These are phyloP conservation scores for Beris morrisii DNA, from an alignment of 2,888 invertebrate genomes.

Conservation along the genomic window DNA sequence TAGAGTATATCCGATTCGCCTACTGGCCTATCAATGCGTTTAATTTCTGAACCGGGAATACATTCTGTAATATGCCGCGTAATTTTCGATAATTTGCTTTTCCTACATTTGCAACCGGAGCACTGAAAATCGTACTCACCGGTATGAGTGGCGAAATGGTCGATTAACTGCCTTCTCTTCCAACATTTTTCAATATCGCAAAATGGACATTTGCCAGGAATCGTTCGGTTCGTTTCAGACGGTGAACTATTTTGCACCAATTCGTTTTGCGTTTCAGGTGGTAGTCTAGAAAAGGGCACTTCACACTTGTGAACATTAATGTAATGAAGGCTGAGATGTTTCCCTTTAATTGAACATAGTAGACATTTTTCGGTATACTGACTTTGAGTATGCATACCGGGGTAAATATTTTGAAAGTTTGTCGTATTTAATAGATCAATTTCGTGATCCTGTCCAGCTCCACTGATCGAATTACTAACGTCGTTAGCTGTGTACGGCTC, in stretches of 20 bases:
- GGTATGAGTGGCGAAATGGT: slow-evolving; percentile 75
- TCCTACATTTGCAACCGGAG: slow-evolving; percentile 58
- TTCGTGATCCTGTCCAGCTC: too few relatives aligned
- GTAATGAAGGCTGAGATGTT: slow-evolving; percentile 64
- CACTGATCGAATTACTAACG: too few relatives aligned
- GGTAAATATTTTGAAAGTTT: slow-evolving; percentile 41
- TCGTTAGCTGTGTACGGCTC: too few relatives aligned
- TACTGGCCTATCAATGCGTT: too few relatives aligned
- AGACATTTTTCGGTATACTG: slow-evolving; percentile 44
- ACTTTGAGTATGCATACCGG: slow-evolving; percentile 48
- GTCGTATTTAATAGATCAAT: too few relatives aligned
- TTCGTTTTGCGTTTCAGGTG: slow-evolving; percentile 44
- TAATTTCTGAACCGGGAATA: too few relatives aligned
- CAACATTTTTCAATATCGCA: slow-evolving; percentile 45
- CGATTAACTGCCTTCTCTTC: slow-evolving; percentile 53
- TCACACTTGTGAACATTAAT: slow-evolving; percentile 65
- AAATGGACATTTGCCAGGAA: slow-evolving; percentile 45
- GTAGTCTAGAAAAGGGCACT: slow-evolving; percentile 66
- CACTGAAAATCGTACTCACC: slow-evolving; percentile 75
- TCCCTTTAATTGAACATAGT: slow-evolving; percentile 43
- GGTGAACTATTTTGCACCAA: neutral
- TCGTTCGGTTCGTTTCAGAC: too few relatives aligned
- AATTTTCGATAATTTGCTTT: slow-evolving; percentile 33
- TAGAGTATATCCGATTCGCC: too few relatives aligned
- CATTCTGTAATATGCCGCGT: slow-evolving; percentile 38